phyloP scores from a whole-genome alignment of 1,140 invertebrate genomes.

The Diorhabda carinulata region DNA sequence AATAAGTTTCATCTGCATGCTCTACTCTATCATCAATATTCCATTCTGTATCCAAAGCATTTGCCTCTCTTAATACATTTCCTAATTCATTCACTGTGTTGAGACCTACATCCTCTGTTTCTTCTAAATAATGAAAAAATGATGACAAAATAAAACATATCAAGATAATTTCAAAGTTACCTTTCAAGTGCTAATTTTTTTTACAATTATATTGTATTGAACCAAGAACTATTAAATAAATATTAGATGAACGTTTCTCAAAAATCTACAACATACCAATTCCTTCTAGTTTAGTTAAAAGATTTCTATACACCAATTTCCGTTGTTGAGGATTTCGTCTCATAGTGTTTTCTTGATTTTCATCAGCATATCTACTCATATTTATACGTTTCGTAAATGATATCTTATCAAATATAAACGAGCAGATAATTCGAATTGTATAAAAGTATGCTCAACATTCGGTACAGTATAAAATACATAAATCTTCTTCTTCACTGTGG shows the following conservation, averaged over 20 bases:
- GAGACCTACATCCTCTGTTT: constrained; percentile 35
- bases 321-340: constrained; percentile 18
- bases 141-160: not conserved
- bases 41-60: constrained; percentile 44
- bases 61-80: constrained; percentile 43
- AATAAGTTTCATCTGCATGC: constrained; percentile 50
- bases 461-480: too few species aligned
- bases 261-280: constrained; percentile 22
- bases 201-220: not conserved
- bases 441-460: too few species aligned
- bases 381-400: too few species aligned
- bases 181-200: not conserved
- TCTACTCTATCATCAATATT: constrained; percentile 45
- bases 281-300: constrained; percentile 29
- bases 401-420: too few species aligned
- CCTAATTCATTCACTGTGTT: constrained; percentile 46
- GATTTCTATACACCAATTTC: constrained; percentile 26
- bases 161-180: not conserved
- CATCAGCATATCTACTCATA: not conserved
- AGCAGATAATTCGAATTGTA: too few species aligned
- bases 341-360: constrained; percentile 15
- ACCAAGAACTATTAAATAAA: not conserved
- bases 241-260: not conserved
- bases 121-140: constrained; percentile 31
- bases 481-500: too few species aligned